Conservation (phyloP, 35 echinoderm and acorn worm genomes). For the Apostichopus parvimensis region DNA sequence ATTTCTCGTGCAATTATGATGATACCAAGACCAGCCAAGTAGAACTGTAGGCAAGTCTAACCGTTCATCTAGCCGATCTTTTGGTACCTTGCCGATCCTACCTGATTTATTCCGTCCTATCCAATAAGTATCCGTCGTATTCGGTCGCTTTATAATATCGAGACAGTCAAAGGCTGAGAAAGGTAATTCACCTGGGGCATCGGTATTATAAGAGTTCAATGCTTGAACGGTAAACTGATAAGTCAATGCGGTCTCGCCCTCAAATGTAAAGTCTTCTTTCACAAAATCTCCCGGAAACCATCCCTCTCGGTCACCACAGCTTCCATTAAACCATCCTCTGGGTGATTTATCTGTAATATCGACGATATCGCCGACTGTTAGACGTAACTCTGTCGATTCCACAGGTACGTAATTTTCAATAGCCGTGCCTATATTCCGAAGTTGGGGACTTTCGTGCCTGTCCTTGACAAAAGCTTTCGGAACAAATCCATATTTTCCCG, state of each 20-base stretch:
- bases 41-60: not conserved
- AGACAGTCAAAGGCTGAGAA: not conserved
- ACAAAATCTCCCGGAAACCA: slow-evolving; percentile 19
- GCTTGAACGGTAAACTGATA: slow-evolving; percentile 23
- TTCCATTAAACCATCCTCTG: slow-evolving; percentile 24
- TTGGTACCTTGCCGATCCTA: slow-evolving; percentile 23
- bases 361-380: not conserved
- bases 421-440: not conserved
- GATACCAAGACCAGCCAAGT: slow-evolving; percentile 13
- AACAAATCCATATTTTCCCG: slow-evolving; percentile 33
- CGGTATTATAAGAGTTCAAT: not conserved
- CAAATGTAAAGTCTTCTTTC: not conserved
- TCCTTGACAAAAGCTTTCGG: not conserved
- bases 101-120: not conserved
- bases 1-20: not conserved
- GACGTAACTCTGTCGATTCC: not conserved
- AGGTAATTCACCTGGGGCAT: not conserved
- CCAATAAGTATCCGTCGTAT: slow-evolving; percentile 1
- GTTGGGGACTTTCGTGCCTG: not conserved
- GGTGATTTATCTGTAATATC: not conserved
- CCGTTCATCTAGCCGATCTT: not conserved
- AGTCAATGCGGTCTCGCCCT: not conserved
- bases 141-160: slow-evolving; percentile 11
- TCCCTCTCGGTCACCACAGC: not conserved
- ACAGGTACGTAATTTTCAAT: not conserved